Evolutionary conservation across 2,113 vertebrate species (phyloP), one percentile per base, ranked within the genome.

Genomic region (Pycnonotus jocosus): DNA sequence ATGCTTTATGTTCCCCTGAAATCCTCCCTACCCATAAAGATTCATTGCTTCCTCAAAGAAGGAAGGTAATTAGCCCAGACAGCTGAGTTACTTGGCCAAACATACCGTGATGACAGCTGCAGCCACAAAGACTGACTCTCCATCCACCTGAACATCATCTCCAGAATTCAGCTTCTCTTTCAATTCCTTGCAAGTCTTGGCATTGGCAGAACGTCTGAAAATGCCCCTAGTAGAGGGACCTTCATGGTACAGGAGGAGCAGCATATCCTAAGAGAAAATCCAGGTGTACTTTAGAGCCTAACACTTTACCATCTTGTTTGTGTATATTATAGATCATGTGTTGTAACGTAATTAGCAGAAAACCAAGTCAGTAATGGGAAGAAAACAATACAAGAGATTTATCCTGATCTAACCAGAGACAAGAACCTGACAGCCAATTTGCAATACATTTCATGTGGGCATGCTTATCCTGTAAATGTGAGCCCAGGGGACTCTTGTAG

Each of bases 141-240:
- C 97, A 28, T 97, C 97, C 91, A 98, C 92, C 37, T 96, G 97
- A 48, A 98, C 97, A 22, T 94, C 95, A 65, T 96, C 88, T 60
- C 98, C 98, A 45, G 97, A 97, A 81, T 98, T 98, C 65, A 98
- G 91, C 58, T 97, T 97, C 94, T 98, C 98, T 77, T 98, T 98
- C 78, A 98, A 70, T 53, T 98, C 98, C 80, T 98, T 98, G 88
- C 98, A 98, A 60, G 78, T 98, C 79, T 98, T 98, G 74, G 98
- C 98, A 78, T 98, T 98, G 57, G 98, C 98, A 28, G 98, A 98
- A 35, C 98, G 98, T 69, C 98, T 97, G 95, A 98, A 98, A 93
- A 98, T 98, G 47, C 98, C 98, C 42, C 90, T 96, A 2, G 98
- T 98, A 53, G 97, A 96, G 22, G 98, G 98, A 37, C 98, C 98